Conservation (phyloP, 2,797 vertebrate genomes). For the Microctenopoma steveboyesi region DNA sequence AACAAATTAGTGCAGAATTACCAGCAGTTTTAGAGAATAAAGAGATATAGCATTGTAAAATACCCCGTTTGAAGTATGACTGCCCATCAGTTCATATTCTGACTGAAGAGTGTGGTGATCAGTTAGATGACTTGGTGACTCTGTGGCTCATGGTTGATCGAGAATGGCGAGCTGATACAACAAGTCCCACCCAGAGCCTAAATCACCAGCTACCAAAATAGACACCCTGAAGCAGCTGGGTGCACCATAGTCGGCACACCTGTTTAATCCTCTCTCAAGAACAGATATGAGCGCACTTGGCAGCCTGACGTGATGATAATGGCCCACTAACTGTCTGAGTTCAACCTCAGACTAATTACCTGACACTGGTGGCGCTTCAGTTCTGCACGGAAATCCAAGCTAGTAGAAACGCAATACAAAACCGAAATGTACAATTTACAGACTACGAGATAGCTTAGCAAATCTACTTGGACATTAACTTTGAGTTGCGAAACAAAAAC, state of each 20-base stretch:
- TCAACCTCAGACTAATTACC: background rate
- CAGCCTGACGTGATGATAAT: slow-evolving; percentile 19
- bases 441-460: fast-evolving
- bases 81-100: background rate
- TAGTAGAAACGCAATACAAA: background rate
- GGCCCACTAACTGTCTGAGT: background rate
- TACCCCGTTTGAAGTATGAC: background rate
- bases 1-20: background rate
- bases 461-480: too few relatives aligned
- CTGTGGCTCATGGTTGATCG: slow-evolving; percentile 13
- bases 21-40: too few relatives aligned
- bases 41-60: background rate
- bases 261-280: slow-evolving; percentile 75
- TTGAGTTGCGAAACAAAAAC: background rate
- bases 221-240: slow-evolving; percentile 78
- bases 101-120: background rate
- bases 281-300: slow-evolving; percentile 53
- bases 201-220: slow-evolving; percentile 82
- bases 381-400: background rate
- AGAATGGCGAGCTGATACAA: slow-evolving; percentile 46
- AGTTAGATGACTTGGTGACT: background rate
- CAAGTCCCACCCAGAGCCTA: slow-evolving; percentile 67
- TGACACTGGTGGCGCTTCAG: background rate
- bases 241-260: slow-evolving; percentile 72
- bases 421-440: background rate